Base-by-base conservation (phyloP, 2,113 vertebrate genomes). In the Protomyctophum bolini region DNA sequence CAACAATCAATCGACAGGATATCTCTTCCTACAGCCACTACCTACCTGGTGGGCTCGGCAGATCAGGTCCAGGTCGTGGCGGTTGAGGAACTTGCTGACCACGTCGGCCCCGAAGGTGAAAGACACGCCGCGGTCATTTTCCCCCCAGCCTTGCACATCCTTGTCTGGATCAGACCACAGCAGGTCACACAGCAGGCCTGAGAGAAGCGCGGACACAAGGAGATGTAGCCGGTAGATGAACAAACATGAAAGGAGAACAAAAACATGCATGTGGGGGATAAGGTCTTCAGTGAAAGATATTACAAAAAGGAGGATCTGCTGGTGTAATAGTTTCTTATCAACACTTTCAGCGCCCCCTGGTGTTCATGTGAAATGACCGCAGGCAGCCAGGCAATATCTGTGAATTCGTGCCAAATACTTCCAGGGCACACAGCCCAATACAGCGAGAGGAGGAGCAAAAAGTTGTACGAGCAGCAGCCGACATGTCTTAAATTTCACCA, bases 61-160 rank as follows among this genome's bases (percentile, higher is more conserved):
- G 93, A 99, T 99, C 86, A 99, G 95, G 87, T 99, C 97, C 93
- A 99, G 93, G 92, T 99, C 97, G 5, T 99, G 97, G 75, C 97
- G 96, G 91, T 99, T 99, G 76, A 99, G 94, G 90, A 99, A 99
- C 94, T 99, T 99, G 94, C 97, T 99, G 94, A 99, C 97, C 80
- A 99, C 97, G 73, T 99, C 97, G 57, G 97, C 97, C 73, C 97
- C 97, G 54, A 99, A 99, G 76, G 97, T 99, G 90, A 99, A 99
- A 73, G 97, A 99, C 68, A 99, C 97, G 0, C 97, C 97, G 57
- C 97, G 96, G 88, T 99, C 97, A 54, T 99, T 99, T 92, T 99
- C 97, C 73, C 97, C 97, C 97, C 97, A 99, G 41, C 97, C 97
- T 86, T 99, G 97, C 9, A 99, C 97, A 63, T 99, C 97, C 78